These are phyloP conservation scores for Aphidius colemani DNA, from an alignment of 2,888 invertebrate species.

Conservation along the genomic window DNA sequence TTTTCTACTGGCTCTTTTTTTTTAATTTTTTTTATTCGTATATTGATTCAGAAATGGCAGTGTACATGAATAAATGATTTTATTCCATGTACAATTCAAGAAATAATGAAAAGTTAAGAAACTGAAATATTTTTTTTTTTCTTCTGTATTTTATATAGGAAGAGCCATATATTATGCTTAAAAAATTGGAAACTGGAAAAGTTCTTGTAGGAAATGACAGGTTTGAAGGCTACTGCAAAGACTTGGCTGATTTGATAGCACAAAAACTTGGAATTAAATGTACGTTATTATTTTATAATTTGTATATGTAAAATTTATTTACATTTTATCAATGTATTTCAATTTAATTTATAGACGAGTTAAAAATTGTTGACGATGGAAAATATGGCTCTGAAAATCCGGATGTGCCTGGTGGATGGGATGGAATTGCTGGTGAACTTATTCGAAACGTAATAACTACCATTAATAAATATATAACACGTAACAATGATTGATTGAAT, in stretches of 20 bases:
- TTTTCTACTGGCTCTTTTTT: neutral
- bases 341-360: slow-evolving; percentile 71
- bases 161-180: slow-evolving; percentile 86
- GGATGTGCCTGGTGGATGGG: slow-evolving; percentile 79
- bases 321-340: too few species aligned
- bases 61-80: slow-evolving; percentile 20
- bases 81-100: neutral
- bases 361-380: slow-evolving; percentile 83
- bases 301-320: too few species aligned
- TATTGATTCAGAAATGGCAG: neutral
- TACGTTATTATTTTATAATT: slow-evolving; percentile 62
- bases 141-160: slow-evolving; percentile 63
- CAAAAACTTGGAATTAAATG: slow-evolving; percentile 83
- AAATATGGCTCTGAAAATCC: slow-evolving; percentile 81
- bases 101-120: neutral
- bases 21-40: neutral
- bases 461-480: too few species aligned
- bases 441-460: slow-evolving; percentile 75
- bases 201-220: slow-evolving; percentile 74
- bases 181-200: slow-evolving; percentile 70
- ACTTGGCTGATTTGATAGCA: slow-evolving; percentile 82
- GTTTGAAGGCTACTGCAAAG: slow-evolving; percentile 91
- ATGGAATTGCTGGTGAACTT: slow-evolving; percentile 86
- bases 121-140: slow-evolving; percentile 18
- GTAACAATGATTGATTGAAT: neutral